Base-by-base conservation (phyloP, 2,113 vertebrate genomes). In the Cyanoderma ruficeps region DNA sequence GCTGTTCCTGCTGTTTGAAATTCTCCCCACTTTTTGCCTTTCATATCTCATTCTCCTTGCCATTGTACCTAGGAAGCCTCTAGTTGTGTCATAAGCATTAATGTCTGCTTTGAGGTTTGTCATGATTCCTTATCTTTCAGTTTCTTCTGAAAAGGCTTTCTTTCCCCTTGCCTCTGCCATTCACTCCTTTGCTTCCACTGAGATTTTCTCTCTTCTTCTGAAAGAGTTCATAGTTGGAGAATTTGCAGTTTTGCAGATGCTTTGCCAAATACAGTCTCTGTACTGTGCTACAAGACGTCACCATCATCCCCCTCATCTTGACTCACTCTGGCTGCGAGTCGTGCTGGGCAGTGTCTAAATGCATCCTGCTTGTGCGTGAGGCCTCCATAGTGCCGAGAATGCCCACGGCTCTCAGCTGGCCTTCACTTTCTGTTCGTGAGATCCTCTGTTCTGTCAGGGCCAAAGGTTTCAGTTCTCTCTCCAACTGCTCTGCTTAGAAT, bases 241-340 rank as follows among this genome's bases (percentile, higher is more conserved):
- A 71, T 81, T 80, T 83, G 50, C 87, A 74, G 68, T 41, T 88
- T 67, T 83, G 86, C 69, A 72, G 64, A 78, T 84, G 39, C 93
- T 57, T 63, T 93, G 88, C 96, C 92, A 93, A 78, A 49, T 84
- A 74, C 91, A 95, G 91, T 46, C 50, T 91, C 83, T 75, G 37
- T 79, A 57, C 67, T 0, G 1, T 70, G 76, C 64, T 86, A 24
- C 2, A 11, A 89, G 83, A 93, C 25, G 64, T 95, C 90, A 92
- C 31, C 49, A 53, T 91, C 93, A 71, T 81, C 95, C 96, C 92
- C 88, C 96, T 95, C 96, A 78, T 93, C 52, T 92, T 96, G 93
- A 95, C 72, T 96, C 93, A 92, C 85, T 93, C 68, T 87, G 90
- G 65, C 90, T 95, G 68, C 6, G 23, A 90, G 61, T 83, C 16